These are phyloP conservation scores for Aeoliscus strigatus DNA, from an alignment of 2,797 vertebrate genomes.

Conservation along the genomic window DNA sequence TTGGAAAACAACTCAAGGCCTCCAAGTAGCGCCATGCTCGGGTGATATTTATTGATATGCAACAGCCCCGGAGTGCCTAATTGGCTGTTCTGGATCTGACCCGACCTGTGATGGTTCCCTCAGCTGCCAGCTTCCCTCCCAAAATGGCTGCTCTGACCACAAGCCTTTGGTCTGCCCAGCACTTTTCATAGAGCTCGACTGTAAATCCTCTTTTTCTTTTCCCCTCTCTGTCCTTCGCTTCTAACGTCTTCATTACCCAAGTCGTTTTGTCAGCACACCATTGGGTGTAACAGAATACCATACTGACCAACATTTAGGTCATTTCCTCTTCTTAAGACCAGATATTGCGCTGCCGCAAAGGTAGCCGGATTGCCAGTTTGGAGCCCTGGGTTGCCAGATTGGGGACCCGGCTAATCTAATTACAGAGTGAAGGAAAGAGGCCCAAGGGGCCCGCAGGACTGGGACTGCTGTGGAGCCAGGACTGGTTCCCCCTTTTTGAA, in stretches of 20 bases:
- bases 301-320: conserved; percentile 75
- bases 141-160: conserved; percentile 63
- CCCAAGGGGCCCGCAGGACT: conserved; percentile 58
- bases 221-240: conserved; percentile 32
- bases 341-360: conserved; percentile 69
- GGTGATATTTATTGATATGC: conserved; percentile 61
- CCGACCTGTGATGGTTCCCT: conserved; percentile 51
- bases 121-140: conserved; percentile 55
- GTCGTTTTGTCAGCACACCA: conserved; percentile 72
- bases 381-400: conserved; percentile 64
- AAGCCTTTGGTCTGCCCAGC: conserved; percentile 44
- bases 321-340: conserved; percentile 75
- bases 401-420: conserved; percentile 78
- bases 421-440: conserved; percentile 75
- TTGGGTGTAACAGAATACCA: conserved; percentile 75
- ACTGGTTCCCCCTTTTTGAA: conserved; percentile 63
- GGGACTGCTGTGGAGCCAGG: conserved; percentile 62
- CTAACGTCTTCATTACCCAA: conserved; percentile 67
- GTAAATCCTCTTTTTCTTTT: conserved; percentile 57
- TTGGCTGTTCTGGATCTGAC: conserved; percentile 64
- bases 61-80: conserved; percentile 49
- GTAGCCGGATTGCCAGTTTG: conserved; percentile 69
- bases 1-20: conserved; percentile 28
- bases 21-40: conserved; percentile 53
- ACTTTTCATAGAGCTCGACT: conserved; percentile 52